These are phyloP conservation scores for Euplagia quadripunctaria DNA, from an alignment of 2,888 invertebrate species.

Conservation along the genomic window DNA sequence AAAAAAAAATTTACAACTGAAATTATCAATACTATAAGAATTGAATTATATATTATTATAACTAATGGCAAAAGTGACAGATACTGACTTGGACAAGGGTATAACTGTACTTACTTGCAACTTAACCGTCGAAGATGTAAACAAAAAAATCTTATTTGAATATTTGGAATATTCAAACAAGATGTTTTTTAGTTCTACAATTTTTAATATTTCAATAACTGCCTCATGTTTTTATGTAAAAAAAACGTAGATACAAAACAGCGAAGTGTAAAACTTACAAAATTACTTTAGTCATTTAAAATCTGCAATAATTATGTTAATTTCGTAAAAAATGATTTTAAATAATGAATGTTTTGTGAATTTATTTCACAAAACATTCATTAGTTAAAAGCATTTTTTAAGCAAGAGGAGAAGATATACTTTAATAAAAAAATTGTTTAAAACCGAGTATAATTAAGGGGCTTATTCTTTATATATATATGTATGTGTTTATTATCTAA, in stretches of 20 bases:
- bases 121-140: constrained; percentile 8
- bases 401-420: neutral
- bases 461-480: constrained; percentile 2
- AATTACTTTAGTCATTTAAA: neutral
- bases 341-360: neutral
- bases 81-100: constrained; percentile 12
- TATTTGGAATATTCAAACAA: too few relatives aligned
- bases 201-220: neutral
- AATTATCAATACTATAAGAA: neutral
- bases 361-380: neutral
- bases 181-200: neutral
- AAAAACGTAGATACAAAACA: neutral
- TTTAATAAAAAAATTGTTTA: neutral
- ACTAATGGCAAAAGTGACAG: constrained; percentile 2
- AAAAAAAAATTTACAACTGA: neutral
- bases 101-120: constrained; percentile 33
- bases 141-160: neutral
- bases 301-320: neutral
- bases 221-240: neutral
- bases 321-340: neutral
- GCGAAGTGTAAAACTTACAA: neutral
- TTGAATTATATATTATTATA: neutral
- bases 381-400: too few relatives aligned
- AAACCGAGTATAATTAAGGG: neutral
- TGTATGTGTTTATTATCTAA: constrained; percentile 13